Evolutionary conservation across 2,888 invertebrate species (phyloP), one percentile per base, ranked within the genome.

Genomic region (Cepaea hortensis): DNA sequence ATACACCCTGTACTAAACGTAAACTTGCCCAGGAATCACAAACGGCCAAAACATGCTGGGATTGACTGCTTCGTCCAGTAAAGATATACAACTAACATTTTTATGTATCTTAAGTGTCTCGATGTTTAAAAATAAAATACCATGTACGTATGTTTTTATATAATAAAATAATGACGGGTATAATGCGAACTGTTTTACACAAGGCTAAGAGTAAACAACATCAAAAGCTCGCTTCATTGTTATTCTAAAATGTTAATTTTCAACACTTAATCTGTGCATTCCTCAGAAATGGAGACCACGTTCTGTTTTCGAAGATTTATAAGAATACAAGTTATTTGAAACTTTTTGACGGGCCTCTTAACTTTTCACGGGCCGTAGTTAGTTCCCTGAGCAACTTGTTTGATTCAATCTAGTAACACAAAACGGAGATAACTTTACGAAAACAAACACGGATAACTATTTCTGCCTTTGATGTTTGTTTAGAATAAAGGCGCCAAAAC

Each of bases 371-470:
- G 20, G n/a, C 48, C n/a, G 35, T 65, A 68, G 68, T 81, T 1
- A 68, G 70, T n/a, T 35, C 70, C 2, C n/a, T 20, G 70, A 15
- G 80, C 46, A 11, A 48, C 68, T 9, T 55, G 15, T n/a, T 72
- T 55, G 55, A 73, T 73, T 73, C 72, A 9, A 4, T 9, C 23
- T 4, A 35, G 82, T 46, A n/a, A 23, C n/a, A 23, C 73, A 82
- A 81, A 20, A 61, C 70, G 3, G 13, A 18, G 50, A 73, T 73
- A 50, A 23, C 72, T 72, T 72, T 72, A 55, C 1, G 7, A 84
- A 84, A 79, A 85, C 77, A 85, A 79, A 79, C 77, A 85, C n/a
- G 9, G 79, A 68, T 61, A 20, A 55, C 46, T 68, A 79, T 18
- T 77, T 68, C 70, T 55, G 77, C 55, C 70, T 85, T 85, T 85